A percentile compares a stretch with the other conserved stretches of the same genome.
These are phyloP conservation scores for Dinoponera quadriceps DNA, from an alignment of 1,140 invertebrate species.

Conservation along the genomic window DNA sequence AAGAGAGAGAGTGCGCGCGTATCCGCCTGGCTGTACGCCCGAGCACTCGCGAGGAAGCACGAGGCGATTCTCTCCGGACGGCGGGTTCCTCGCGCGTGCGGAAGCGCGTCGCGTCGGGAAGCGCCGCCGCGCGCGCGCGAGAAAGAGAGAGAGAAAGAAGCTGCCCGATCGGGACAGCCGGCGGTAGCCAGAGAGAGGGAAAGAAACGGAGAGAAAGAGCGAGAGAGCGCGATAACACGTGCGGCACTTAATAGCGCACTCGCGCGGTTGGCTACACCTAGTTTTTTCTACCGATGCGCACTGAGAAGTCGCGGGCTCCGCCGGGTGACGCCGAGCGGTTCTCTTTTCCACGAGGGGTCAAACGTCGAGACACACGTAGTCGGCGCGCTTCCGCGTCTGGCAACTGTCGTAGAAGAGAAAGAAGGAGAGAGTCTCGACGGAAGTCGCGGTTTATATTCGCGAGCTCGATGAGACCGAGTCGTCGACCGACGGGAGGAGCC, in stretches of 20 bases:
- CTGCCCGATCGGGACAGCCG: background rate
- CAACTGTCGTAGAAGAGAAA: too few species aligned
- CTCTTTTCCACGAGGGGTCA: background rate
- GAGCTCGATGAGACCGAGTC: background rate
- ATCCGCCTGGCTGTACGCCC: constrained; percentile 71
- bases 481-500: background rate
- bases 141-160: background rate
- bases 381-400: too few species aligned
- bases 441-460: background rate
- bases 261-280: too few species aligned
- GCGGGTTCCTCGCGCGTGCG: constrained; percentile 42
- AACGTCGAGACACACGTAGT: background rate
- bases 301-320: too few species aligned
- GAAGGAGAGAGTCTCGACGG: background rate
- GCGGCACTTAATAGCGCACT: too few species aligned
- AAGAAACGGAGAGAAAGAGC: too few species aligned
- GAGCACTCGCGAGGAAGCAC: constrained; percentile 68
- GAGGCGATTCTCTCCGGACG: constrained; percentile 13
- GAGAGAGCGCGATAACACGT: too few species aligned
- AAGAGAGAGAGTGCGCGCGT: constrained; percentile 59
- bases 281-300: too few species aligned
- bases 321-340: background rate
- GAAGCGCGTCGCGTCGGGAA: constrained; percentile 15
- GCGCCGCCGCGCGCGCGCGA: too few species aligned
- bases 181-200: background rate